Base-by-base conservation (phyloP, 2,797 vertebrate genomes). In the Rhadinocentrus ornatus region DNA sequence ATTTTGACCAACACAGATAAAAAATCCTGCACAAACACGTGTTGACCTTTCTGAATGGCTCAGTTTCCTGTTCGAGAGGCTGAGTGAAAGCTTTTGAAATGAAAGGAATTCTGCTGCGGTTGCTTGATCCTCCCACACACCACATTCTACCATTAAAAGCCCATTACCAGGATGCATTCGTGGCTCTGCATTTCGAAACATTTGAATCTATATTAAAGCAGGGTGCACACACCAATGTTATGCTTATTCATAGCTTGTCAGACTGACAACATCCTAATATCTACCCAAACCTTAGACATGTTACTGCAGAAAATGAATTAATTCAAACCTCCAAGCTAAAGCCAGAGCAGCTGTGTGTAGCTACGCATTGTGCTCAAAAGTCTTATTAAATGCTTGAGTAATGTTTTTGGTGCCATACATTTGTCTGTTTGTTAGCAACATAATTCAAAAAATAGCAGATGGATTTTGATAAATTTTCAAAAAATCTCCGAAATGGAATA, bases 121-220 rank as follows among this genome's bases (percentile, higher is more conserved):
- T 34, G 53, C 70, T 44, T 74, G 63, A 63, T 82, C 80, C 62
- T 66, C 35, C 20, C 29, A 81, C 85, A 79, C 74, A 79, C 66
- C 63, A 34, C 80, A 78, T 81, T 60, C 83, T 84, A 77, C 26
- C 85, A 85, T 88, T 90, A 87, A 89, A 84, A 86, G 34, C 80
- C 81, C 86, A 86, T 89, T 89, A 90, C 66, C 75, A 70, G 60
- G 72, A 71, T 32, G 73, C n/a, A 20, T 56, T 75, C n/a, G 15
- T 81, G 78, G 81, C 75, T 79, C 67, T 80, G 81, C 84, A 91
- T 90, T n/a, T 76, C 77, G 67, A 88, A 88, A 75, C 66, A 85
- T 73, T 73, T 66, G 52, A 58, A 57, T 69, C 73, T 48, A 32
- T 66, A 68, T 75, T 34, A 64, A 69, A 64, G 65, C 58, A 48